phyloP scores from a whole-genome alignment of 2,888 invertebrate genomes.

The Drosophila neotestacea region DNA sequence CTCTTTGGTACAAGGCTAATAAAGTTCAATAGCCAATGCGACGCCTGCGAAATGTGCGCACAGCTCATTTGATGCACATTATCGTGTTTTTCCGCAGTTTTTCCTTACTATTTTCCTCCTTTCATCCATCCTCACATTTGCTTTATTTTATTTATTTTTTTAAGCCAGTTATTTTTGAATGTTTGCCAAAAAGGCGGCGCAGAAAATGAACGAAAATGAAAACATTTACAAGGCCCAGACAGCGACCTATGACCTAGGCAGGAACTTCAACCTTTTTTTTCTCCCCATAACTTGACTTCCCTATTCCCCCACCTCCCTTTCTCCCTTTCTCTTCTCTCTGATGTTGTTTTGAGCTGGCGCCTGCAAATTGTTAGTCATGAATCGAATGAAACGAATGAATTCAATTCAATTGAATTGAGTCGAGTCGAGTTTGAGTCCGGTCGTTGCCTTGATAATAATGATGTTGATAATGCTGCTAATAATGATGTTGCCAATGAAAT shows the following conservation, averaged over 20 bases:
- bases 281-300: not conserved
- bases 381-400: slow-evolving; percentile 61
- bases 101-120: slow-evolving; percentile 8
- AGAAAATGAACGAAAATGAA: slow-evolving; percentile 61
- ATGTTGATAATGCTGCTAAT: slow-evolving; percentile 49
- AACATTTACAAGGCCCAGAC: slow-evolving; percentile 69
- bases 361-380: slow-evolving; percentile 75
- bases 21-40: slow-evolving; percentile 78
- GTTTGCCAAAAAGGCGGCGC: slow-evolving; percentile 57
- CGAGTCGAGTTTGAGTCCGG: slow-evolving; percentile 23
- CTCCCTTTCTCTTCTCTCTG: not conserved
- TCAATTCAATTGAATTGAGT: slow-evolving; percentile 62
- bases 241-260: slow-evolving; percentile 40
- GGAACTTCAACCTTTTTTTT: slow-evolving; percentile 33
- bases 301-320: not conserved
- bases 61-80: slow-evolving; percentile 81
- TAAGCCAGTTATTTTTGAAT: slow-evolving; percentile 52
- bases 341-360: slow-evolving; percentile 71
- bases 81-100: slow-evolving; percentile 63
- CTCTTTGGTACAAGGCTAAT: slow-evolving; percentile 56
- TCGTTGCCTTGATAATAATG: slow-evolving; percentile 49
- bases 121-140: not conserved
- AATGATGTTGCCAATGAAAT: slow-evolving; percentile 48
- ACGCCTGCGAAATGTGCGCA: slow-evolving; percentile 78
- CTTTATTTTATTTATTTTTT: slow-evolving; percentile 13